Evolutionary conservation across 2,113 vertebrate species (phyloP).

Genomic region (Eupsittula cactorum): DNA sequence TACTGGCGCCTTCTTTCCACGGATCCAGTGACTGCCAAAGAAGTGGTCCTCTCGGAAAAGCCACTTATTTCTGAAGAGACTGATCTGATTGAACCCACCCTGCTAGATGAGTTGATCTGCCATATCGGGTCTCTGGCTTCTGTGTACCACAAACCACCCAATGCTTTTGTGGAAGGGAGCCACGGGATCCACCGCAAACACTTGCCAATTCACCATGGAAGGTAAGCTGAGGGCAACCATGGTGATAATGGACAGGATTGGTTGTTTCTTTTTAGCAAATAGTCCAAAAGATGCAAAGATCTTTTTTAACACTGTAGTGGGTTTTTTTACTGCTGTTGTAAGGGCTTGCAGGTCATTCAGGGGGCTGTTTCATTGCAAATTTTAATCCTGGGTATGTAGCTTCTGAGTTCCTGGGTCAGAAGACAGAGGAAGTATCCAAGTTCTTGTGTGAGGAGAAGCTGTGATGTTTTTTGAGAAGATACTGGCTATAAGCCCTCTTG

Average conservation of each 20-base stretch:
- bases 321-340: background rate
- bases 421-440: background rate
- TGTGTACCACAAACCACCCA: constrained; percentile 97
- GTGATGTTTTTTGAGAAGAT: background rate
- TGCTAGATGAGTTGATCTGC: constrained; percentile 96
- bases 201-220: constrained; percentile 96
- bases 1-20: constrained; percentile 98
- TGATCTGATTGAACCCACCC: constrained; percentile 93
- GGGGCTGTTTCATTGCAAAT: background rate
- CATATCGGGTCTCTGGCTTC: constrained; percentile 97
- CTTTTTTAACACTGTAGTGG: background rate
- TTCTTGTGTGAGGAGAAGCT: background rate
- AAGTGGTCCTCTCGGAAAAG: constrained; percentile 96
- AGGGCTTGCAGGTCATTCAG: background rate
- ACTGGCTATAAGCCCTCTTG: background rate
- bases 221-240: constrained; percentile 69
- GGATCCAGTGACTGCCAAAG: constrained; percentile 96
- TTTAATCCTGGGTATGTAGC: background rate
- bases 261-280: background rate
- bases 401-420: background rate
- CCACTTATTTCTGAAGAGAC: constrained; percentile 97
- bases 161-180: constrained; percentile 97
- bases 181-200: constrained; percentile 97
- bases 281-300: background rate
- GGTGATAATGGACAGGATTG: rapidly evolving